phyloP scores from a whole-genome alignment of 2,888 invertebrate genomes.

The Apomyelois bistriatella region DNA sequence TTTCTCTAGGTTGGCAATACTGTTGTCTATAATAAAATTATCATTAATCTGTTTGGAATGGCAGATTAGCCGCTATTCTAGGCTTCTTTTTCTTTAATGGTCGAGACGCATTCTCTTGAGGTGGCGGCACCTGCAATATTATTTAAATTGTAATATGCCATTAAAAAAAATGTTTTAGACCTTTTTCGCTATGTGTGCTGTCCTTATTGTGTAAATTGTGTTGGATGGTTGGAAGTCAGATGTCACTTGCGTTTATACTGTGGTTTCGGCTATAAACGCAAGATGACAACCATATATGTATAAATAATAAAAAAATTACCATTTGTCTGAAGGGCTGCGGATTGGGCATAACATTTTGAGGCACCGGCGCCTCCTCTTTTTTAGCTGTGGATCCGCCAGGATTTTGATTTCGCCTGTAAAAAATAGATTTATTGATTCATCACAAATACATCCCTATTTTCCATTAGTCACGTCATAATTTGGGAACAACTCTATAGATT shows the following conservation, averaged over 20 bases:
- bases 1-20: slow-evolving; percentile 18
- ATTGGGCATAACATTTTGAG: slow-evolving; percentile 32
- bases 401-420: slow-evolving; percentile 47
- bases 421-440: neutral
- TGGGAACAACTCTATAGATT: no score
- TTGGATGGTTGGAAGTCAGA: no score
- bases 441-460: no score
- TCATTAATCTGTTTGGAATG: slow-evolving; percentile 60
- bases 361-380: slow-evolving; percentile 36
- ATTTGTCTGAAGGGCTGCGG: slow-evolving; percentile 34
- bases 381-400: slow-evolving; percentile 32
- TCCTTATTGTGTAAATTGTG: no score
- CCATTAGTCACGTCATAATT: no score
- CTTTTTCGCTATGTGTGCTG: no score
- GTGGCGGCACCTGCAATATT: slow-evolving; percentile 32
- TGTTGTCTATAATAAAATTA: slow-evolving; percentile 16
- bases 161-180: no score
- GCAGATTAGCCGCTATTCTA: slow-evolving; percentile 69
- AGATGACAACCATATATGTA: neutral
- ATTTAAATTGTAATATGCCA: neutral
- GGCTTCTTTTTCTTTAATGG: slow-evolving; percentile 60
- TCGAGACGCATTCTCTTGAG: slow-evolving; percentile 34
- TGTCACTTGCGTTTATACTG: no score
- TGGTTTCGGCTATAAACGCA: no score
- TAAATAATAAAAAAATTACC: slow-evolving; percentile 30